Evolutionary conservation across 2,797 vertebrate species (phyloP).

Genomic region (Pangasius macronema): DNA sequence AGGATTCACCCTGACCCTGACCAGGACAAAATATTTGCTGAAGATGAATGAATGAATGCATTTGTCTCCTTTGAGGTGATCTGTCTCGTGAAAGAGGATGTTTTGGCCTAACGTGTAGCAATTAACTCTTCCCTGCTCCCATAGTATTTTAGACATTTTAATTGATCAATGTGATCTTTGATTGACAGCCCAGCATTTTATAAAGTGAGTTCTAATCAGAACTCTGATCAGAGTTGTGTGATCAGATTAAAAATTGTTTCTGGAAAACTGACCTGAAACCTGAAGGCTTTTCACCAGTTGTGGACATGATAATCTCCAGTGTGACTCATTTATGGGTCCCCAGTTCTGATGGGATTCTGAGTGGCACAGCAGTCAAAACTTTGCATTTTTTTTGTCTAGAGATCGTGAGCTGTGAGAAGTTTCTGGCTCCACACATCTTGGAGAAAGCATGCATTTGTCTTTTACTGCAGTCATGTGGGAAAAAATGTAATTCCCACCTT

Average conservation of each 20-base stretch:
- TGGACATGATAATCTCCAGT: not conserved
- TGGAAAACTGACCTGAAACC: not conserved
- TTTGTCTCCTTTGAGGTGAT: not conserved
- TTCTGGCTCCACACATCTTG: not conserved
- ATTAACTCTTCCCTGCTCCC: not conserved
- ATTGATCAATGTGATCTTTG: not conserved
- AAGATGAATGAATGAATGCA: not conserved
- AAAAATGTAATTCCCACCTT: not conserved
- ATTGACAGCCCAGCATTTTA: not conserved
- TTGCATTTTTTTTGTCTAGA: not conserved
- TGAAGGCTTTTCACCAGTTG: not conserved
- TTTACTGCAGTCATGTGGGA: not conserved
- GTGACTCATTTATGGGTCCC: not conserved
- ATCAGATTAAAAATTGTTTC: not conserved
- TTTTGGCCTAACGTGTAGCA: not conserved
- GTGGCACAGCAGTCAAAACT: not conserved
- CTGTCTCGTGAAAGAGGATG: not conserved
- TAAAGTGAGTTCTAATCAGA: not conserved
- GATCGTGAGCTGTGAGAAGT: not conserved
- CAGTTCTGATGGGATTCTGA: not conserved
- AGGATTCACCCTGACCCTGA: not conserved
- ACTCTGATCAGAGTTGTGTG: not conserved
- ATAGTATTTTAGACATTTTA: not conserved
- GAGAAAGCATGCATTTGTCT: not conserved
- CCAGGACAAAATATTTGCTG: not conserved